A percentile compares a stretch with the other conserved stretches of the same genome.
These are phyloP conservation scores for Caracal caracal DNA, from an alignment of 2,113 vertebrate species.

Conservation along the genomic window DNA sequence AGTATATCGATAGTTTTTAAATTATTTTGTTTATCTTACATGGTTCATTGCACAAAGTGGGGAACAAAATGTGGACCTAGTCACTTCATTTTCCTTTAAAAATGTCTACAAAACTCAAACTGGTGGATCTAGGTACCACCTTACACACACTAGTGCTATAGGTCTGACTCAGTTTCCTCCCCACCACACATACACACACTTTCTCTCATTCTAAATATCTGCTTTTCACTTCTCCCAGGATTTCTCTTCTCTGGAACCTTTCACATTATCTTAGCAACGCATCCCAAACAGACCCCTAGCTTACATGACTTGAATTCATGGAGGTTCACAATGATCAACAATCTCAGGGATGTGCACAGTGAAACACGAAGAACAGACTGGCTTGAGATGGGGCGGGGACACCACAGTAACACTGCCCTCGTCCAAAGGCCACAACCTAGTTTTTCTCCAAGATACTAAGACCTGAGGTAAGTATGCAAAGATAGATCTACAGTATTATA, in stretches of 20 bases:
- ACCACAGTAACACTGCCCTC: background rate
- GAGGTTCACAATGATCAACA: background rate
- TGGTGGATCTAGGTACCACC: background rate
- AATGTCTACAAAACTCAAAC: background rate
- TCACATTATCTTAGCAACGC: background rate
- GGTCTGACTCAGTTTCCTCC: background rate
- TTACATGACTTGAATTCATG: background rate
- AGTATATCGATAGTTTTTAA: background rate
- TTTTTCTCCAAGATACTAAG: background rate
- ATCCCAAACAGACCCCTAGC: background rate
- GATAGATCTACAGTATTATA: background rate
- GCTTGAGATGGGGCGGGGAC: background rate
- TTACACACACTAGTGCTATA: background rate
- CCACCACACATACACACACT: background rate
- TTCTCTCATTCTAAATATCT: background rate
- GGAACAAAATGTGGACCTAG: background rate
- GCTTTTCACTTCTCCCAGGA: background rate
- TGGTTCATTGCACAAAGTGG: background rate
- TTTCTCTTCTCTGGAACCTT: background rate
- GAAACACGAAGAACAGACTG: background rate
- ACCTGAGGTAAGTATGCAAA: background rate
- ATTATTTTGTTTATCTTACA: background rate
- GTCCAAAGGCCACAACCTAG: background rate
- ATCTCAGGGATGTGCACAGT: background rate
- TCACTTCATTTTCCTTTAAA: background rate